Percentiles rank a stretch among this genome's conserved stretches.
Conservation (phyloP, 1,140 invertebrate genomes). For the Drosophila mayri region DNA sequence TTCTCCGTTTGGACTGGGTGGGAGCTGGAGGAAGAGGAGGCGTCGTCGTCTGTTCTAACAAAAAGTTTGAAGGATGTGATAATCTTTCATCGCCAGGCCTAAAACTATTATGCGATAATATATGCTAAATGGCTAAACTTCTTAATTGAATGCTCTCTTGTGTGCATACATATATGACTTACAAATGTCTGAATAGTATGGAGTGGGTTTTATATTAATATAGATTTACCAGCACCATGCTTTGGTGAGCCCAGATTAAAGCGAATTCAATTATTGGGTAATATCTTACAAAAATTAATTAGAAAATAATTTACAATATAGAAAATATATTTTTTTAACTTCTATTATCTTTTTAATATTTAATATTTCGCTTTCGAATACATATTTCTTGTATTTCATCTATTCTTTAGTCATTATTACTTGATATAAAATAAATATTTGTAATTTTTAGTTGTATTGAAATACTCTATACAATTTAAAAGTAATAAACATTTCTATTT, state of each 20-base stretch:
- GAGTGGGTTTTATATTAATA: slow-evolving; percentile 1
- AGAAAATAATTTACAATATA: not conserved
- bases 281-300: not conserved
- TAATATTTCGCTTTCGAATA: not conserved
- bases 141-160: slow-evolving; percentile 32
- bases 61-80: slow-evolving; percentile 43
- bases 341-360: not conserved
- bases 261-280: no score
- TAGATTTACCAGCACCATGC: not conserved
- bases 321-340: not conserved
- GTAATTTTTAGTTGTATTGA: not conserved
- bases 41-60: slow-evolving; percentile 11
- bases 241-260: not conserved
- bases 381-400: not conserved
- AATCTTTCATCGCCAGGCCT: slow-evolving; percentile 42
- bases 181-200: not conserved
- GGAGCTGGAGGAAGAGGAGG: not conserved
- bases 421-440: not conserved
- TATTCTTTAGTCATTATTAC: not conserved
- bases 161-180: not conserved
- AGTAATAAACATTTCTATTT: slow-evolving; percentile 9
- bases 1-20: slow-evolving; percentile 14
- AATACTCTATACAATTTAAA: not conserved
- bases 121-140: slow-evolving; percentile 61
- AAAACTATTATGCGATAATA: slow-evolving; percentile 52